Evolutionary conservation across 64 coral and sea anemone genomes (phyloP).

Genomic region (Pachyseris speciosa): DNA sequence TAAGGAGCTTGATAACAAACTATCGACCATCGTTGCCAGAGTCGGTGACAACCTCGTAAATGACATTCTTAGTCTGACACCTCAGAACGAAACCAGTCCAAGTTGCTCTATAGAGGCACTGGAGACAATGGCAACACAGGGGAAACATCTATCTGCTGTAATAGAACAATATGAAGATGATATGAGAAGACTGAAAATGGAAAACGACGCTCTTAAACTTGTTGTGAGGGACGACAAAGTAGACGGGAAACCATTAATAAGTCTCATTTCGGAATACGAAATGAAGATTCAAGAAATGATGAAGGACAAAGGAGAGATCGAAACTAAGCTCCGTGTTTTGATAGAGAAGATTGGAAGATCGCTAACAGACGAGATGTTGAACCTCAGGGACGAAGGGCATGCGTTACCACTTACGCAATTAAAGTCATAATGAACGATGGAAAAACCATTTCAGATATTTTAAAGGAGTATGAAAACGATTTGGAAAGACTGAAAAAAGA

Average conservation of each 20-base stretch:
- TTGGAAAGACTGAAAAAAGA: conserved; percentile 32
- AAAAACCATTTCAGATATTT: conserved; percentile 56
- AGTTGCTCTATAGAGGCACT: background rate
- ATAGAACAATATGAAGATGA: conserved; percentile 69
- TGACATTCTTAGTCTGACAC: conserved; percentile 16
- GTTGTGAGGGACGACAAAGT: conserved; percentile 2
- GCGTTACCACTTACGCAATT: background rate
- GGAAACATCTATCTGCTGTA: conserved; percentile 57
- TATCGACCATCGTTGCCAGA: conserved; percentile 14
- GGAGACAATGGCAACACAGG: conserved; percentile 40
- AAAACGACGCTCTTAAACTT: conserved; percentile 43
- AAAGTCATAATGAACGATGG: conserved; percentile 48
- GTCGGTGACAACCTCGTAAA: conserved; percentile 37
- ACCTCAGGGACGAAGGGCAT: background rate
- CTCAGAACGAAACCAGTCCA: background rate
- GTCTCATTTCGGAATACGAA: conserved; percentile 4
- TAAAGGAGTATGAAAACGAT: conserved; percentile 58
- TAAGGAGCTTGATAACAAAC: background rate
- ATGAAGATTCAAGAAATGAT: background rate
- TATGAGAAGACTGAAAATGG: conserved; percentile 27
- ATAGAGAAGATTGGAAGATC: background rate
- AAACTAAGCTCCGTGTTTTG: background rate
- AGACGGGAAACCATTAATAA: background rate
- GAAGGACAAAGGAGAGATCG: background rate
- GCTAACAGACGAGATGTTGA: background rate